phyloP scores from a whole-genome alignment of 2,888 invertebrate species.

The Rutpela maculata region DNA sequence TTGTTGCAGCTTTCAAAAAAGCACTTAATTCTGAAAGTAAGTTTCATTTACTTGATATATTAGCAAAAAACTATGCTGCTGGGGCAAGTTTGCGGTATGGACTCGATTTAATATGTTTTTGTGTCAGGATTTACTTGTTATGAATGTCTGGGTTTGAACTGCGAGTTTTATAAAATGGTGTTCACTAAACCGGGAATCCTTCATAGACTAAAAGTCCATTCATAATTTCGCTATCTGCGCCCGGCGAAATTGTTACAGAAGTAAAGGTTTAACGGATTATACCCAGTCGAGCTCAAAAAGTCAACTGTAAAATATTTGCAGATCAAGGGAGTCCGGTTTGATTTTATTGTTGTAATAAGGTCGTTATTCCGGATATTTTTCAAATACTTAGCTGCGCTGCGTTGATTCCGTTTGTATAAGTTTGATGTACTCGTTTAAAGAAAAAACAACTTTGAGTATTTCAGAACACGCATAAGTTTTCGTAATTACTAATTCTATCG shows the following conservation, averaged over 20 bases:
- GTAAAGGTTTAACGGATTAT: conserved; percentile 38
- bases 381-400: conserved; percentile 21
- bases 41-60: conserved; percentile 35
- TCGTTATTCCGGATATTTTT: conserved; percentile 15
- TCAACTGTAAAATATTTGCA: conserved; percentile 24
- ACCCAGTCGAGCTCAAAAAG: background rate
- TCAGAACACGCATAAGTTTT: no score
- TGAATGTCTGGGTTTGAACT: background rate
- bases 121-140: conserved; percentile 22
- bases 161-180: background rate
- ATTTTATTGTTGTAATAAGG: conserved; percentile 37
- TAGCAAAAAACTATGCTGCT: background rate
- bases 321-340: conserved; percentile 32
- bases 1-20: conserved; percentile 24
- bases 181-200: conserved; percentile 23
- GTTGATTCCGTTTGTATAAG: conserved; percentile 10
- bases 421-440: background rate
- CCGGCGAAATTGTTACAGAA: conserved; percentile 34
- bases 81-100: conserved; percentile 9
- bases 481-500: no score
- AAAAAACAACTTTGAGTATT: no score
- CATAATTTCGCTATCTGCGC: conserved; percentile 38
- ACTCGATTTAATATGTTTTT: conserved; percentile 10
- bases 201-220: conserved; percentile 31
- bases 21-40: conserved; percentile 18